Conservation (phyloP, 2,888 invertebrate genomes). For the Stictocephala bisonia region DNA sequence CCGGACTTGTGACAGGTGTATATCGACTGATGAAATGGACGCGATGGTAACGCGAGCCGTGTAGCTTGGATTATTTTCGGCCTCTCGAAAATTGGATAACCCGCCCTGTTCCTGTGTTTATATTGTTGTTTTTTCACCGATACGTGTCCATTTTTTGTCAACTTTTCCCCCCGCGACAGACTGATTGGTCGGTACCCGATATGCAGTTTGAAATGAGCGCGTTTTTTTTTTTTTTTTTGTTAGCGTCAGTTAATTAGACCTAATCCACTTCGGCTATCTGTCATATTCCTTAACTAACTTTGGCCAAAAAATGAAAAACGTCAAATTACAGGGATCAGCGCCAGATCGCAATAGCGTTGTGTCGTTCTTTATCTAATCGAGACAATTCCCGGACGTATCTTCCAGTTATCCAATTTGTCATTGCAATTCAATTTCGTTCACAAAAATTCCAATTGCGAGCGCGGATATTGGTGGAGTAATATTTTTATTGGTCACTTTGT, state of each 20-base stretch:
- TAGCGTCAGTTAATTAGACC: conserved; percentile 27
- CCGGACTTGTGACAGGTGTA: conserved; percentile 16
- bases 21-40: conserved; percentile 37
- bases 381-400: conserved; percentile 27
- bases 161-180: conserved; percentile 30
- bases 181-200: conserved; percentile 43
- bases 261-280: conserved; percentile 37
- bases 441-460: conserved; percentile 15
- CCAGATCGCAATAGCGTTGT: conserved; percentile 7
- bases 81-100: conserved; percentile 47
- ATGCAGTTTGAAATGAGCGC: conserved; percentile 42
- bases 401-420: conserved; percentile 36
- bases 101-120: conserved; percentile 41
- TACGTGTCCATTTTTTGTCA: conserved; percentile 43
- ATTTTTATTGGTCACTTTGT: conserved; percentile 29
- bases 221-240: too few relatives aligned
- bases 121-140: conserved; percentile 43
- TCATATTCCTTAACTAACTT: conserved; percentile 46
- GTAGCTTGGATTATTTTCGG: conserved; percentile 41
- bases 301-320: conserved; percentile 36
- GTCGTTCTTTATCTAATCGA: conserved; percentile 40
- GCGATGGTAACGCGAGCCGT: conserved; percentile 20
- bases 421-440: conserved; percentile 8
- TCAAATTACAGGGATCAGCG: conserved; percentile 18
- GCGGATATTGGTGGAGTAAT: background rate